These are phyloP conservation scores for Misgurnus mizolepis DNA, from an alignment of 2,113 vertebrate genomes.

Conservation along the genomic window DNA sequence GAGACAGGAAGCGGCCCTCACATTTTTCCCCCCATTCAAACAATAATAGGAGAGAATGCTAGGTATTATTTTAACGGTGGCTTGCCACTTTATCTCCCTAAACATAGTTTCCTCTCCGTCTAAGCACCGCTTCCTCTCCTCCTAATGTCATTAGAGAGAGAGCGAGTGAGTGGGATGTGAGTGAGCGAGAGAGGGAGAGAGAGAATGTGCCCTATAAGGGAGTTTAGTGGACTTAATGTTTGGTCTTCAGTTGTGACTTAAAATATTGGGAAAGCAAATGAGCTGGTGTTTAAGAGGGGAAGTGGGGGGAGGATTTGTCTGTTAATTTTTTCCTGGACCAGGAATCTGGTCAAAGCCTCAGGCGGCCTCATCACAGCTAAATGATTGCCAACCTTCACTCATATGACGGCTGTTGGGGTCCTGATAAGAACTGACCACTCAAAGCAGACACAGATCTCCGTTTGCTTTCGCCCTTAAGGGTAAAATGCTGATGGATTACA, in stretches of 20 bases:
- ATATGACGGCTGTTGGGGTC: slow-evolving; percentile 34
- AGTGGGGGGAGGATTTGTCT: slow-evolving; percentile 18
- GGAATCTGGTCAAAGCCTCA: slow-evolving; percentile 50
- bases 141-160: slow-evolving; percentile 57
- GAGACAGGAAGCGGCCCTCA: slow-evolving; percentile 70
- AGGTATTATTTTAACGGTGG: slow-evolving; percentile 78
- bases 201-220: slow-evolving; percentile 20
- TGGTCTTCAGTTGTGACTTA: slow-evolving; percentile 59
- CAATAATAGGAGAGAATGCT: slow-evolving; percentile 77
- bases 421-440: slow-evolving; percentile 37
- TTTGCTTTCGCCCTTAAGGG: not conserved
- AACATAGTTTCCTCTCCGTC: slow-evolving; percentile 81
- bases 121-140: slow-evolving; percentile 74
- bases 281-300: slow-evolving; percentile 33
- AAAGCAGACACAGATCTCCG: slow-evolving; percentile 14
- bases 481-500: not conserved
- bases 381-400: slow-evolving; percentile 49
- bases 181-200: slow-evolving; percentile 17
- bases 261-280: slow-evolving; percentile 53
- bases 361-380: slow-evolving; percentile 54
- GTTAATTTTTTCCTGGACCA: slow-evolving; percentile 49
- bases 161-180: slow-evolving; percentile 52
- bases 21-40: slow-evolving; percentile 66
- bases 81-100: slow-evolving; percentile 84
- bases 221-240: slow-evolving; percentile 64